Conservation (phyloP, 2,888 invertebrate genomes). For the Euplagia quadripunctaria region DNA sequence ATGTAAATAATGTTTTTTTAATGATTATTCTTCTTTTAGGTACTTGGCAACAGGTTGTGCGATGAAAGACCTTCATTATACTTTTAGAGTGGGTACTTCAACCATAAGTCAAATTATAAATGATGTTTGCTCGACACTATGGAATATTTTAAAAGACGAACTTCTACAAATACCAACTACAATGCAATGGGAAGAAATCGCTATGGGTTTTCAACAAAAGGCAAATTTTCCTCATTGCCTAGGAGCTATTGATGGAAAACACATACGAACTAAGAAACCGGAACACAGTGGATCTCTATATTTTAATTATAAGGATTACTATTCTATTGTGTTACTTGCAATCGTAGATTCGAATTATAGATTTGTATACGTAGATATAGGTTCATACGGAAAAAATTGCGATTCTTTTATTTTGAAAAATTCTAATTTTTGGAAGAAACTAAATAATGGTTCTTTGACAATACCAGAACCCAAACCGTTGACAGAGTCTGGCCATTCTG, state of each 20-base stretch:
- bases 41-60: neutral
- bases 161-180: too few relatives aligned
- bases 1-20: conserved; percentile 6
- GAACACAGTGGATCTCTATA: conserved; percentile 16
- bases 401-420: too few relatives aligned
- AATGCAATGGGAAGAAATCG: too few relatives aligned
- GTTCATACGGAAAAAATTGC: too few relatives aligned
- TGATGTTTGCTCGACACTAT: neutral
- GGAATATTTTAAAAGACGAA: too few relatives aligned
- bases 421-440: too few relatives aligned
- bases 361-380: conserved; percentile 12
- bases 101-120: neutral
- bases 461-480: conserved; percentile 9
- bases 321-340: conserved; percentile 18
- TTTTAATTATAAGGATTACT: conserved; percentile 19
- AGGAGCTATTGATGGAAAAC: too few relatives aligned
- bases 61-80: neutral
- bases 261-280: too few relatives aligned
- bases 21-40: neutral
- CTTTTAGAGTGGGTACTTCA: neutral
- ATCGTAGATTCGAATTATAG: conserved; percentile 16
- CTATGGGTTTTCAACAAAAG: too few relatives aligned
- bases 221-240: too few relatives aligned
- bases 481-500: conserved; percentile 6
- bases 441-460: too few relatives aligned